phyloP scores from a whole-genome alignment of 2,113 vertebrate species.

The Gobio gobio region DNA sequence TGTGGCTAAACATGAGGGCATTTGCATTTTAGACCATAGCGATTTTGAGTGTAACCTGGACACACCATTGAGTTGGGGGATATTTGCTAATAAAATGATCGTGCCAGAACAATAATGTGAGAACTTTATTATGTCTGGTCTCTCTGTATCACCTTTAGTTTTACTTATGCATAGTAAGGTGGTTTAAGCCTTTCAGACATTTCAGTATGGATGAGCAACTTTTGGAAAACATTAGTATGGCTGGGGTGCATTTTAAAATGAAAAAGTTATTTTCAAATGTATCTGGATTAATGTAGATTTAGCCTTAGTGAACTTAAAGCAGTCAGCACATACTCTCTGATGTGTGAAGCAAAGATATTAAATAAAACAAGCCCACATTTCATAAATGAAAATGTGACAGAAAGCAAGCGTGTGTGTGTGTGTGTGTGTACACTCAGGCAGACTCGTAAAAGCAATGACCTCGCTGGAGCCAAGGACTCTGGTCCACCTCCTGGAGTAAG shows the following conservation, averaged over 20 bases:
- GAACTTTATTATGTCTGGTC: too few relatives aligned
- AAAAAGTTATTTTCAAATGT: background rate
- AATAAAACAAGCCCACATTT: conserved; percentile 5
- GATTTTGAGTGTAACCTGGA: too few relatives aligned
- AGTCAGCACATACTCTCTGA: background rate
- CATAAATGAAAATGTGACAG: conserved; percentile 27
- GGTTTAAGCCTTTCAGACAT: background rate
- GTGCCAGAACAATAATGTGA: too few relatives aligned
- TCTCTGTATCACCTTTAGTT: too few relatives aligned
- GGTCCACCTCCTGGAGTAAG: conserved; percentile 72
- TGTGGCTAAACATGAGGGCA: too few relatives aligned
- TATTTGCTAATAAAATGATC: too few relatives aligned
- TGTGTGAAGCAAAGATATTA: background rate
- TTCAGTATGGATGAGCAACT: background rate
- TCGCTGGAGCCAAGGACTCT: conserved; percentile 75
- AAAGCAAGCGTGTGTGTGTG: conserved; percentile 43
- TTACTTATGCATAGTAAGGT: too few relatives aligned
- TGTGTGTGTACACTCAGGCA: conserved; percentile 26
- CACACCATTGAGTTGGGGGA: too few relatives aligned
- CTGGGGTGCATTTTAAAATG: background rate
- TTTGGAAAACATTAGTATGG: background rate
- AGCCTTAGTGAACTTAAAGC: background rate
- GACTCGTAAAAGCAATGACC: conserved; percentile 70
- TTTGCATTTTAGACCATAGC: too few relatives aligned
- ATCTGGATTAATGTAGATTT: background rate